A percentile compares a stretch with the other conserved stretches of the same genome.
Evolutionary conservation across 2,113 vertebrate genomes (phyloP).

Genomic region (Loxodonta africana): DNA sequence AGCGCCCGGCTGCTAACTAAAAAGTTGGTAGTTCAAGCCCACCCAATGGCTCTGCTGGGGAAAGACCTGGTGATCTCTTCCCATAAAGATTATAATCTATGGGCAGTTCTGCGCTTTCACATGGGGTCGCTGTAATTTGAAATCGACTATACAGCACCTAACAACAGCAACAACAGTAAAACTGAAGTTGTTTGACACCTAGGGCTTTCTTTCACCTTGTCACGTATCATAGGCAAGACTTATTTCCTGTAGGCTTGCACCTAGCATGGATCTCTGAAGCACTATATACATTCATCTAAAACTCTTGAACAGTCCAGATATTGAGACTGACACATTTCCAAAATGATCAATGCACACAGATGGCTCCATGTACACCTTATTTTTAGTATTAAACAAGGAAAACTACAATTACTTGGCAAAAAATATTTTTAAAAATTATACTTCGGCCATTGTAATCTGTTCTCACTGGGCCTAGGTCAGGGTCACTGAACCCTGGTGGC

Average conservation of each 20-base stretch:
- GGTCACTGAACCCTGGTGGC: neutral
- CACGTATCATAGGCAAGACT: neutral
- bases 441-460: conserved; percentile 73
- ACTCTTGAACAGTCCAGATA: conserved; percentile 57
- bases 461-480: conserved; percentile 72
- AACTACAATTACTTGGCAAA: neutral
- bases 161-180: neutral
- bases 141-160: too few species aligned
- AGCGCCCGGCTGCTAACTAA: too few species aligned
- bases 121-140: too few species aligned
- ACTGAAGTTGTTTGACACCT: neutral
- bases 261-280: conserved; percentile 43
- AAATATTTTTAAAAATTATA: conserved; percentile 69
- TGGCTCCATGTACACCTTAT: neutral
- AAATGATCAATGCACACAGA: neutral
- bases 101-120: too few species aligned
- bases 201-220: neutral
- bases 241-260: neutral
- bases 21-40: too few species aligned
- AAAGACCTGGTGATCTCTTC: too few species aligned
- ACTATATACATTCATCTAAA: conserved; percentile 51
- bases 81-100: too few species aligned
- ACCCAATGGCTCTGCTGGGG: too few species aligned
- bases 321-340: conserved; percentile 32
- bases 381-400: conserved; percentile 43